Evolutionary conservation across 2,797 vertebrate genomes (phyloP), one percentile per base, ranked within the genome.

Genomic region (Benthosema pterotum): DNA sequence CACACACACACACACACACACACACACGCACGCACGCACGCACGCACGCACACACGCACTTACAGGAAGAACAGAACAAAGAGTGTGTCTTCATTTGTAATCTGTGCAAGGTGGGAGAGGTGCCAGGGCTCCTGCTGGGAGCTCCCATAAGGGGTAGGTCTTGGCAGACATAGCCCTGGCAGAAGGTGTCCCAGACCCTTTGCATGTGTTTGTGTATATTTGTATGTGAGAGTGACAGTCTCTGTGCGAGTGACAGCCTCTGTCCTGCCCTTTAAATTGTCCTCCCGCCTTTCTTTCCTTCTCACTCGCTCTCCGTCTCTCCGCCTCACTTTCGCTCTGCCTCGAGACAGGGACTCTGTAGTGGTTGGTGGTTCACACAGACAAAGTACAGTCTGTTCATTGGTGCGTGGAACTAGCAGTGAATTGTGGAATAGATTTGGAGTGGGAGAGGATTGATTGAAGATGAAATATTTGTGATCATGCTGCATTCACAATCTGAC

Each of bases 81-180:
- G 78, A 82, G 49, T 60, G 71, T 74, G 75, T 85, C 84, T 87
- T 84, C 69, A 87, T 90, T 85, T 87, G 80, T 83, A 74, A 79
- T 79, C 74, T 77, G 74, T 57, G 67, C 56, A 32, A 66, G 74
- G 77, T 71, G 74, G 74, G 70, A 74, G 51, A 45, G 63, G 15
- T 80, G 83, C 85, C 80, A 88, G 80, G 65, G 62, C 50, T 73
- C 67, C 54, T 76, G 80, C 73, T 9, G 71, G 65, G 62, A 68
- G 75, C 72, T 79, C 80, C 83, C 80, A 69, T 66, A 65, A 79
- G 82, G 77, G 79, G 74, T 81, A 59, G 72, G 77, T 74, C 73
- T 88, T 89, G 85, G 86, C 84, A 85, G 59, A 68, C 53, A 59
- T 64, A 62, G 55, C 61, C 50, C 51, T 74, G 69, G 66, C 84